A percentile compares a stretch with the other conserved stretches of the same genome.
Conservation (phyloP, 2,113 vertebrate species). For the Nesoenas mayeri region DNA sequence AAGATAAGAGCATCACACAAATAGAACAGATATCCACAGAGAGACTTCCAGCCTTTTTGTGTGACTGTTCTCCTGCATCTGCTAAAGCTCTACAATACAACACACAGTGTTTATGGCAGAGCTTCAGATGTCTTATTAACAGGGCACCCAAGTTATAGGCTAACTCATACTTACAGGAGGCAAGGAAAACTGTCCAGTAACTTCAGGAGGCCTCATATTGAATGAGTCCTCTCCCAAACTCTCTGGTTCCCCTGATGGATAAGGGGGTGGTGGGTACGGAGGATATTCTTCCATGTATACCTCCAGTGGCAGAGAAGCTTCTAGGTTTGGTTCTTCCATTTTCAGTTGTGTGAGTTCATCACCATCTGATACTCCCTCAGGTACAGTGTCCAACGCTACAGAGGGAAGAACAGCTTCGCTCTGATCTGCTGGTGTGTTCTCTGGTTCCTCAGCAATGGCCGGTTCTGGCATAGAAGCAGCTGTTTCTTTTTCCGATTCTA, state of each 20-base stretch:
- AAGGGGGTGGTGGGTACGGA: conserved; percentile 95
- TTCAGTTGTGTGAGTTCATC: conserved; percentile 15
- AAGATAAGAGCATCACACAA: background rate
- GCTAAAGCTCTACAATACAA: background rate
- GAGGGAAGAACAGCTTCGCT: conserved; percentile 72
- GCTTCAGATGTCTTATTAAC: background rate
- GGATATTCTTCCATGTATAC: conserved; percentile 93
- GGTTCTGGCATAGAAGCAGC: conserved; percentile 56
- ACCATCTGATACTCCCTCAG: conserved; percentile 60
- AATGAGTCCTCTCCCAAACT: conserved; percentile 83
- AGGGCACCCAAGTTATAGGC: background rate
- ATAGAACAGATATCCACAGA: background rate
- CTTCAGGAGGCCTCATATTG: conserved; percentile 90
- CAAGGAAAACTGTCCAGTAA: conserved; percentile 91
- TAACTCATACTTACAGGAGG: conserved; percentile 85
- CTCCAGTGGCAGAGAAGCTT: conserved; percentile 78
- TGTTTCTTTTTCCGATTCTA: conserved; percentile 60
- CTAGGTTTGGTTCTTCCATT: conserved; percentile 54
- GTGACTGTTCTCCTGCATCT: background rate
- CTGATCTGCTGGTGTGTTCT: conserved; percentile 52
- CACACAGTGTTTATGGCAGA: background rate
- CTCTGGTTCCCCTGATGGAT: conserved; percentile 89
- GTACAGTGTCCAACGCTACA: conserved; percentile 75
- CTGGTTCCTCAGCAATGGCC: conserved; percentile 51
- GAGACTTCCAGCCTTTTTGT: background rate